Evolutionary conservation across 2,797 vertebrate species (phyloP).

Genomic region (Bradypodion ventrale): DNA sequence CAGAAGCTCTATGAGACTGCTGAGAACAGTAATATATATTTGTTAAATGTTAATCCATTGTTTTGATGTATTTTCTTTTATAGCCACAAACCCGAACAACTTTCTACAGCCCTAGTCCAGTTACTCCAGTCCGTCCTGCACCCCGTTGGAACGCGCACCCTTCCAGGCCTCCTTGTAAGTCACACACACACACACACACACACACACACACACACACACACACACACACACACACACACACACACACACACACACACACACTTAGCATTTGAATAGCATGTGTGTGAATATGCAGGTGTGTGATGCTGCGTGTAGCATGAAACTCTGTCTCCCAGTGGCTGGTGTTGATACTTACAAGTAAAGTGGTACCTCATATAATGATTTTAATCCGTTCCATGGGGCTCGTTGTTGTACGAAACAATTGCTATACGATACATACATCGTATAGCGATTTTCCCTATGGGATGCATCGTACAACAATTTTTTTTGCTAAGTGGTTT

Average conservation of each 20-base stretch:
- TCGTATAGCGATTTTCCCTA: no score
- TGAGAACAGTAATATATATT: not conserved
- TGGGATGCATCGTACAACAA: no score
- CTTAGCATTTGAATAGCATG: not conserved
- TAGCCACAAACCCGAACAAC: conserved; percentile 81
- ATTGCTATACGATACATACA: no score
- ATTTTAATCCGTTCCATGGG: no score
- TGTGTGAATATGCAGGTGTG: not conserved
- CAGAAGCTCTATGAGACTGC: not conserved
- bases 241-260: no score
- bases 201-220: no score
- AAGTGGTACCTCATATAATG: no score
- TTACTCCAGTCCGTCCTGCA: conserved; percentile 81
- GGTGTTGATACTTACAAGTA: accelerated
- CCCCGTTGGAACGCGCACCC: conserved; percentile 86
- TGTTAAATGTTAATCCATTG: not conserved
- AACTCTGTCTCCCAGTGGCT: not conserved
- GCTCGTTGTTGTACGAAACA: no score
- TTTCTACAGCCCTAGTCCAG: conserved; percentile 76
- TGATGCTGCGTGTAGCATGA: not conserved
- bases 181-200: no score
- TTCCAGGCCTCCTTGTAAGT: conserved; percentile 84
- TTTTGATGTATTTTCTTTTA: conserved; percentile 11
- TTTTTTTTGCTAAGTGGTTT: no score
- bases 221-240: no score